A percentile compares a stretch with the other conserved stretches of the same genome.
Evolutionary conservation across 2,888 invertebrate species (phyloP).

Genomic region (Drosophila fungiperda): DNA sequence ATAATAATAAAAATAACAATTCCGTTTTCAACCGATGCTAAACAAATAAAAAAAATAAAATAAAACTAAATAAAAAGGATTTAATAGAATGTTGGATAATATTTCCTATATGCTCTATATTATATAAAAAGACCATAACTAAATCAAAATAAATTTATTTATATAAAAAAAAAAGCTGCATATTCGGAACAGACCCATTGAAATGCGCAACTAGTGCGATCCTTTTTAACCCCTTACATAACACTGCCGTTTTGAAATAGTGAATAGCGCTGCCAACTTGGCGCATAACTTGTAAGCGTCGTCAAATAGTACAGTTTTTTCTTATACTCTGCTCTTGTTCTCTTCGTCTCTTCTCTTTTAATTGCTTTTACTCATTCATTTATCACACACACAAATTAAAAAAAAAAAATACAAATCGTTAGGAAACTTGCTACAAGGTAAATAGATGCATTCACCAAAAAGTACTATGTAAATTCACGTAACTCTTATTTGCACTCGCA

Average conservation of each 20-base stretch:
- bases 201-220: slow-evolving; percentile 38
- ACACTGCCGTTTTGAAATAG: slow-evolving; percentile 23
- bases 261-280: slow-evolving; percentile 38
- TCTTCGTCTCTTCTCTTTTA: slow-evolving; percentile 72
- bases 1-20: background rate
- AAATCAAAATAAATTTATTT: background rate
- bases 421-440: slow-evolving; percentile 89
- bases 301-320: slow-evolving; percentile 39
- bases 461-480: slow-evolving; percentile 30
- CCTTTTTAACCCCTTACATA: slow-evolving; percentile 10
- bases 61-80: background rate
- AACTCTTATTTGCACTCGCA: slow-evolving; percentile 44
- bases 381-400: slow-evolving; percentile 34
- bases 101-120: background rate
- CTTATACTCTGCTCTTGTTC: slow-evolving; percentile 52
- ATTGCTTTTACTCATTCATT: slow-evolving; percentile 55
- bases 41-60: background rate
- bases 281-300: slow-evolving; percentile 37
- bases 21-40: background rate
- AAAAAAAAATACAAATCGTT: slow-evolving; percentile 50
- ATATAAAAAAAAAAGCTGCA: too few species aligned
- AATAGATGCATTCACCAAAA: slow-evolving; percentile 65
- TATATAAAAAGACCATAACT: background rate
- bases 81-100: background rate
- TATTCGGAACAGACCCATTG: slow-evolving; percentile 30